A percentile compares a stretch with the other conserved stretches of the same genome.
These are phyloP conservation scores for Thymelicus acteon DNA, from an alignment of 2,888 invertebrate species.

Conservation along the genomic window DNA sequence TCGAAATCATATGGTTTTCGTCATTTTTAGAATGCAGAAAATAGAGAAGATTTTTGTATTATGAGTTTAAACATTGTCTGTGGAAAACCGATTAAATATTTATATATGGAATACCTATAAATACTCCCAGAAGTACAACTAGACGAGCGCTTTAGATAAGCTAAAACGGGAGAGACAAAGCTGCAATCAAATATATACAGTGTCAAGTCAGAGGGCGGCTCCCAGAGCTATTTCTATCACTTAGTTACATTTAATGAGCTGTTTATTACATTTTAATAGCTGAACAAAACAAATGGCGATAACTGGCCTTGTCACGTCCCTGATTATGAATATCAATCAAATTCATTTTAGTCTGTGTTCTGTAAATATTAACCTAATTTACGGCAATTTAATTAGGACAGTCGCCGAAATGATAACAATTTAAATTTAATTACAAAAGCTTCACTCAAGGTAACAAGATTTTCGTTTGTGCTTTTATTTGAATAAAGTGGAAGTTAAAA, in stretches of 20 bases:
- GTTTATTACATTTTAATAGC: slow-evolving; percentile 59
- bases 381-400: slow-evolving; percentile 55
- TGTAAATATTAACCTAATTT: slow-evolving; percentile 60
- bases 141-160: slow-evolving; percentile 41
- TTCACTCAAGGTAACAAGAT: slow-evolving; percentile 1
- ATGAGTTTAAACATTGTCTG: neutral
- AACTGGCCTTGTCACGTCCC: slow-evolving; percentile 69
- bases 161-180: slow-evolving; percentile 44
- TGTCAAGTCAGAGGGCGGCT: slow-evolving; percentile 51
- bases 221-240: slow-evolving; percentile 59
- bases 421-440: slow-evolving; percentile 8
- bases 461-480: neutral
- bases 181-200: slow-evolving; percentile 43
- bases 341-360: slow-evolving; percentile 57
- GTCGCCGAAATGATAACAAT: slow-evolving; percentile 21
- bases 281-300: slow-evolving; percentile 58
- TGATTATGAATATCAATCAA: slow-evolving; percentile 67
- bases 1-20: too few species aligned
- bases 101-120: neutral
- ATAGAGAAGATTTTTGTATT: too few species aligned
- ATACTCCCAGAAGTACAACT: neutral
- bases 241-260: slow-evolving; percentile 62
- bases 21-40: too few species aligned
- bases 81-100: neutral
- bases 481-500: neutral